Evolutionary conservation across 2,888 invertebrate species (phyloP).

Genomic region (Drosophila hamatofila): DNA sequence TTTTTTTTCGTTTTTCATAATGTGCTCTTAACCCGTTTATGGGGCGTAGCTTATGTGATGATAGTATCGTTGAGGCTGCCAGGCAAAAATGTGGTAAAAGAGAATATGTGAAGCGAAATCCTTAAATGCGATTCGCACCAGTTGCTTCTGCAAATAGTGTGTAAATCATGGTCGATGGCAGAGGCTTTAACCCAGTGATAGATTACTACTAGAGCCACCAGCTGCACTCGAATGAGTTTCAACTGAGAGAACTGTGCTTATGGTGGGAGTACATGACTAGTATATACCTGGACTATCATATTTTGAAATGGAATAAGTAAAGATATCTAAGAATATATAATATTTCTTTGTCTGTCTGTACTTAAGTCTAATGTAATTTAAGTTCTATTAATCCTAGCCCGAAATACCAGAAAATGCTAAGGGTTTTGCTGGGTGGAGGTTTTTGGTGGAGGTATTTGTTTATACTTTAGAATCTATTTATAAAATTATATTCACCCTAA

Average conservation of each 20-base stretch:
- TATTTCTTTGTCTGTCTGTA: not conserved
- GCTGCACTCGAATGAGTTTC: not conserved
- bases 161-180: conserved; percentile 54
- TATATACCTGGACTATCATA: not conserved
- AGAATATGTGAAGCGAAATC: conserved; percentile 22
- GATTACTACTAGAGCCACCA: conserved; percentile 13
- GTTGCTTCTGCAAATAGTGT: conserved; percentile 38
- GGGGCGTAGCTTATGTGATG: conserved; percentile 70
- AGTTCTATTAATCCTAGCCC: no score
- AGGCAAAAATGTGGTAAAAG: conserved; percentile 55
- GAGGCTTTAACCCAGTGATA: conserved; percentile 48
- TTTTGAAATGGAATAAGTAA: not conserved
- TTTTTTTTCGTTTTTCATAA: conserved; percentile 6
- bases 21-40: conserved; percentile 62
- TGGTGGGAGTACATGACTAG: not conserved
- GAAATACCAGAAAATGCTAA: no score
- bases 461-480: no score
- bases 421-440: no score
- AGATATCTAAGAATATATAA: not conserved
- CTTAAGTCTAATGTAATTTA: no score
- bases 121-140: conserved; percentile 43
- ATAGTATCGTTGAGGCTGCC: conserved; percentile 59
- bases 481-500: no score
- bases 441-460: no score
- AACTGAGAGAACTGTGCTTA: not conserved